A percentile compares a stretch with the other conserved stretches of the same genome.
Conservation (phyloP, 2,888 invertebrate species). For the Oscheius myriophilus region DNA sequence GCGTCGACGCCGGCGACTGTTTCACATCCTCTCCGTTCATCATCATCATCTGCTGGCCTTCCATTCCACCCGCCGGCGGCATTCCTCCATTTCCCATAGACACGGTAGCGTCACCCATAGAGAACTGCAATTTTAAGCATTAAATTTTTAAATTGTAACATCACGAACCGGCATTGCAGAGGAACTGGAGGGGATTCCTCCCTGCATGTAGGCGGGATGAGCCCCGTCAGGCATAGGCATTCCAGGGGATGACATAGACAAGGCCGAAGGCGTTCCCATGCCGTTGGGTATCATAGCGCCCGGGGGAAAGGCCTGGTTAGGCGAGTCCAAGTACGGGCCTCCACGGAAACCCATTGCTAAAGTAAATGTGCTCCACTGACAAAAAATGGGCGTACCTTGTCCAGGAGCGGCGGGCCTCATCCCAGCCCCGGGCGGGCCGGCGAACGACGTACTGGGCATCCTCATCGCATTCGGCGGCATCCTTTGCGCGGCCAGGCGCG, state of each 20-base stretch:
- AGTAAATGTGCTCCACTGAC: not conserved
- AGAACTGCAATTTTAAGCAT: slow-evolving; percentile 33
- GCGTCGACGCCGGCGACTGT: slow-evolving; percentile 56
- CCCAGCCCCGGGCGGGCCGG: slow-evolving; percentile 30
- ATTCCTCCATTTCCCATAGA: slow-evolving; percentile 31
- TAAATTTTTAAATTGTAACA: not conserved
- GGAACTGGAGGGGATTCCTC: slow-evolving; percentile 36
- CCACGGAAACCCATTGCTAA: slow-evolving; percentile 22
- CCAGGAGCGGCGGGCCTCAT: slow-evolving; percentile 41
- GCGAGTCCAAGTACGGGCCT: slow-evolving; percentile 48
- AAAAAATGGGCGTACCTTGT: slow-evolving; percentile 34
- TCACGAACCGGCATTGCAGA: slow-evolving; percentile 37
- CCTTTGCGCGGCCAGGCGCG: slow-evolving; percentile 30
- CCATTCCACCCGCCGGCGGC: slow-evolving; percentile 6
- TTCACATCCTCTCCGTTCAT: slow-evolving; percentile 39
- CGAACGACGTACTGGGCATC: slow-evolving; percentile 40
- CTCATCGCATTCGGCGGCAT: slow-evolving; percentile 43
- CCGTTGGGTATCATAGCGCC: slow-evolving; percentile 58
- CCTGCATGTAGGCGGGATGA: slow-evolving; percentile 25
- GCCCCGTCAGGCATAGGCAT: slow-evolving; percentile 36
- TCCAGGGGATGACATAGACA: slow-evolving; percentile 57
- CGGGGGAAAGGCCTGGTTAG: slow-evolving; percentile 39
- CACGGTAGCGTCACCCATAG: slow-evolving; percentile 45
- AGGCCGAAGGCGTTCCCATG: slow-evolving; percentile 43
- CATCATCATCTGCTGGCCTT: slow-evolving; percentile 27